These are phyloP conservation scores for Formica exsecta DNA, from an alignment of 1,140 invertebrate genomes.

Conservation along the genomic window DNA sequence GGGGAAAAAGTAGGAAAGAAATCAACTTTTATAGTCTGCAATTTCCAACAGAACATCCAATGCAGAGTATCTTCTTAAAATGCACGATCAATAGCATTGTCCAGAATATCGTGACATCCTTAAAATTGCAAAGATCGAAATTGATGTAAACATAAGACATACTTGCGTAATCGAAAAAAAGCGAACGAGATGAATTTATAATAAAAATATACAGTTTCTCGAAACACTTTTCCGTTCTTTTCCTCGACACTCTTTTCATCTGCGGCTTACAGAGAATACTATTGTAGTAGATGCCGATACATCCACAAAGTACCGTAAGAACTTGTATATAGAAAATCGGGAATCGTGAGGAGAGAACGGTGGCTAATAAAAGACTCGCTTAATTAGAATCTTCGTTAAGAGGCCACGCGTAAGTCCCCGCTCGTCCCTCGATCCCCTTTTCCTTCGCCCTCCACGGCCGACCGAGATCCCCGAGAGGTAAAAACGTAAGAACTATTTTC, in stretches of 20 bases:
- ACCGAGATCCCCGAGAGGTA: conserved; percentile 72
- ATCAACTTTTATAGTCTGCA: neutral
- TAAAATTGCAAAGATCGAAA: neutral
- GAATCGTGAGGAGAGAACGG: conserved; percentile 31
- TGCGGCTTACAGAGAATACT: neutral
- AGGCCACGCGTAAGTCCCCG: conserved; percentile 67
- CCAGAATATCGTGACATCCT: neutral
- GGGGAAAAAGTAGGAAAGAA: neutral
- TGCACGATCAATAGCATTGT: neutral
- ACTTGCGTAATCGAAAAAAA: neutral
- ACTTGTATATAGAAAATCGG: neutral
- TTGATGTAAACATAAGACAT: conserved; percentile 14
- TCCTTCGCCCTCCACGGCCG: neutral
- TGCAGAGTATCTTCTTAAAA: neutral
- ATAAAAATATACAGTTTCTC: neutral
- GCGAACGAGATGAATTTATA: conserved; percentile 31
- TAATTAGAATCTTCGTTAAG: conserved; percentile 84
- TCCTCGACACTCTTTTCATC: neutral
- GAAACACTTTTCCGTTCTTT: neutral
- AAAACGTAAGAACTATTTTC: conserved; percentile 84
- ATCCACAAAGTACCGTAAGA: neutral
- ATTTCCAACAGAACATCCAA: neutral
- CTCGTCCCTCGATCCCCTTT: neutral
- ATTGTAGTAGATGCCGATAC: neutral
- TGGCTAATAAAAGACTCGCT: conserved; percentile 72